Evolutionary conservation across 2,888 invertebrate genomes (phyloP), one percentile per base, ranked within the genome.

Genomic region (Pristionchus japonicus): DNA sequence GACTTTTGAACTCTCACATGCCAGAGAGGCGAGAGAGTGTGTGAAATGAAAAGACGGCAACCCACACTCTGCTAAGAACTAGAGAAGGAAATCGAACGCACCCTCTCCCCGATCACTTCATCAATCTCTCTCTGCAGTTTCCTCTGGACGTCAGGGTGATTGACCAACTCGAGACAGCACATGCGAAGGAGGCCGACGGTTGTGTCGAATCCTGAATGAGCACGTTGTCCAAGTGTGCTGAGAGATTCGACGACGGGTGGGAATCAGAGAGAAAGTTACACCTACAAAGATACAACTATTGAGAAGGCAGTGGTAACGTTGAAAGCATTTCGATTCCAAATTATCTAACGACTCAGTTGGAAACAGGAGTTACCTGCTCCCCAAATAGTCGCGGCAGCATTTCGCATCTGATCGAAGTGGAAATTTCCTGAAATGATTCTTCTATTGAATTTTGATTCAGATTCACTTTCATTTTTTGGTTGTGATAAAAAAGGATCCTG

Each of bases 331-430:
- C n/a, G n/a, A n/a, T n/a, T n/a, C n/a, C n/a, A n/a, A n/a, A n/a
- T n/a, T n/a, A n/a, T n/a, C n/a, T n/a, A n/a, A n/a, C n/a, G n/a
- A n/a, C n/a, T n/a, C n/a, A n/a, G n/a, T n/a, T n/a, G n/a, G n/a
- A n/a, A n/a, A n/a, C n/a, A n/a, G n/a, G n/a, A n/a, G n/a, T 47
- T 43, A 64, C 84, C 84, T 31, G 84, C 84, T 85, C 84, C 84
- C 84, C 84, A 85, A n/a, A 85, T 57, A 2, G 57, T 64, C 6
- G 40, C n/a, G 1, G 84, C 84, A 15, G 84, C 61, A 64, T 23
- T 37, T 57, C 7, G 4, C 57, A 83, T 31, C 43, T 85, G 84
- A 13, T 85, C 43, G 11, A 23, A 40, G 31, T 40, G 40, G 64
- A 85, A 85, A 17, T 40, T 61, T 13, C 64, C 84, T 85, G 43